Conservation (phyloP, 1,140 invertebrate genomes). For the Lepidotrigona ventralis region DNA sequence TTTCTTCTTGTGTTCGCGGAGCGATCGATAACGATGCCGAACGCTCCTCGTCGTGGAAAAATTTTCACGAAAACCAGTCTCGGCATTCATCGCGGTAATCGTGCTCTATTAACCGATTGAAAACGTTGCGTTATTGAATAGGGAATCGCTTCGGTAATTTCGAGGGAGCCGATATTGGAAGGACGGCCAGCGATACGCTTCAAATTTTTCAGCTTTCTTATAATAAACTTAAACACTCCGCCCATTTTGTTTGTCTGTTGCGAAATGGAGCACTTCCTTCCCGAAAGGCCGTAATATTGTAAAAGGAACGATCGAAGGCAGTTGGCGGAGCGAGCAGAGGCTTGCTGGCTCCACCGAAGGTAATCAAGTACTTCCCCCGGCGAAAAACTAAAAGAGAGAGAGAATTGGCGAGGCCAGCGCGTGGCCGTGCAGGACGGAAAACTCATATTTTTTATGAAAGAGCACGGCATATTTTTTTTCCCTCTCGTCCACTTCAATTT, state of each 20-base stretch:
- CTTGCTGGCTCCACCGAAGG: constrained; percentile 2
- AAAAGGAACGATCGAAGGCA: constrained; percentile 48
- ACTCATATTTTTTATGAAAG: constrained; percentile 43
- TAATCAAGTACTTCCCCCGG: constrained; percentile 36
- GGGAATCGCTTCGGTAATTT: not conserved
- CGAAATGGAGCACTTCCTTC: not conserved
- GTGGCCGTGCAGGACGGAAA: constrained; percentile 22
- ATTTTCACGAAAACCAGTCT: not conserved
- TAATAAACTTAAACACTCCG: not conserved
- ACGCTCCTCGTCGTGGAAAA: constrained; percentile 28
- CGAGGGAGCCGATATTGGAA: not conserved
- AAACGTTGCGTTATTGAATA: not conserved
- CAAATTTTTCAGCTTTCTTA: not conserved
- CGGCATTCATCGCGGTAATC: not conserved
- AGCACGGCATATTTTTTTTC: not conserved
- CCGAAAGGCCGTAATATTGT: constrained; percentile 23
- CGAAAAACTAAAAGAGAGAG: not conserved
- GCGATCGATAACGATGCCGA: constrained; percentile 42
- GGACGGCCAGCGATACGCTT: not conserved
- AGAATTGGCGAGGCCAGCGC: not conserved
- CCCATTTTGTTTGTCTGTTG: not conserved
- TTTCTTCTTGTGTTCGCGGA: constrained; percentile 23
- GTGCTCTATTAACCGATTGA: not conserved
- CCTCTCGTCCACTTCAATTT: constrained; percentile 44
- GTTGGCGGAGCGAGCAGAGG: not conserved